Evolutionary conservation across 2,888 invertebrate genomes (phyloP), one percentile per base, ranked within the genome.

Genomic region (Drosophila nr. medialis): DNA sequence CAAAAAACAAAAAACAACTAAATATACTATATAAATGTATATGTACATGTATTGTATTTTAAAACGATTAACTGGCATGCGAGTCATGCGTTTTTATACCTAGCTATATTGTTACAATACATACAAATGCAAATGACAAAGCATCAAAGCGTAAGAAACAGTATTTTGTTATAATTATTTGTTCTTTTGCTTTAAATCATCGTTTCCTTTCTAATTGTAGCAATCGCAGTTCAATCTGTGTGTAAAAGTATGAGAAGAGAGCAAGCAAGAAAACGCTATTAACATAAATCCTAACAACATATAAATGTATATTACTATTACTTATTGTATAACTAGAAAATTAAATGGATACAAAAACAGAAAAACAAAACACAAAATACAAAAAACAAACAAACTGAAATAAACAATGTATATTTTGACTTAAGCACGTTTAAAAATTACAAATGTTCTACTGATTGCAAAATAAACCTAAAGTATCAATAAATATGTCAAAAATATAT

Each of bases 361-460:
- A 61, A 71, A 42, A 32, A n/a, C n/a, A 54, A 53, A 63, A 63
- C 38, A 50, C 42, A 27, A 65, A 65, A n/a, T 2, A 21, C 24
- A 51, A 32, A n/a, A 32, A 38, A 59, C 38, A 32, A 61, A 40
- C 24, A 54, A 32, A 36, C 36, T 1, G 27, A 69, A 66, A 72
- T 53, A 72, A 81, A 81, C 66, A 71, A 80, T 90, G 80, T 90
- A 90, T 90, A 87, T 88, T 90, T 90, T 88, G 90, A 75, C 69
- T 83, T 90, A 85, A 88, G 88, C 86, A 87, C 90, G 83, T 89
- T 89, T 89, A 77, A 80, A 67, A 61, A 73, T 86, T 75, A 84
- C 74, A 90, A 75, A 89, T 90, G 91, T 90, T 90, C 90, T 82
- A 85, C 73, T 55, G 75, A 87, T 86, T 85, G 86, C 84, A 89